Evolutionary conservation across 1,140 invertebrate genomes (phyloP).

Genomic region (Cydia amplana): DNA sequence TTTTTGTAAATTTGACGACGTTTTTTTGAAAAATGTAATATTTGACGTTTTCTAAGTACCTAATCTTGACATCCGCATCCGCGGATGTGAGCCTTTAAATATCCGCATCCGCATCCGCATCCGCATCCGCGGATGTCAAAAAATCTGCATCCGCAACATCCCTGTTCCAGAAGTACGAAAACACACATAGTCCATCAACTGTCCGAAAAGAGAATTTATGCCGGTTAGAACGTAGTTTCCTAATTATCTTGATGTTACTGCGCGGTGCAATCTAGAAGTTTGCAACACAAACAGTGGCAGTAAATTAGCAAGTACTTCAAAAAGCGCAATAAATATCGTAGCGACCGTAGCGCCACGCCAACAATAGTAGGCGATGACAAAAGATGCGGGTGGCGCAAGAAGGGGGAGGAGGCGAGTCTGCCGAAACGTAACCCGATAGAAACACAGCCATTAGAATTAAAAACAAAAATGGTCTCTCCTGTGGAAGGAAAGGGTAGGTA

Average conservation of each 20-base stretch:
- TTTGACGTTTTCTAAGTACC: too few relatives aligned
- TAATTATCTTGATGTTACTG: slow-evolving; percentile 25
- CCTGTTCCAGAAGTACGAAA: background rate
- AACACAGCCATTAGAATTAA: background rate
- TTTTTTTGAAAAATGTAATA: too few relatives aligned
- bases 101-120: too few relatives aligned
- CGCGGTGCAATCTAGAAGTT: slow-evolving; percentile 20
- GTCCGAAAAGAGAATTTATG: background rate
- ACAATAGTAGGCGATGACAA: slow-evolving; percentile 28
- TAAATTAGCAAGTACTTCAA: slow-evolving; percentile 33
- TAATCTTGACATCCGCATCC: too few relatives aligned
- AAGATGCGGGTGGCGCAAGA: background rate
- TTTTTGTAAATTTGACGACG: too few relatives aligned
- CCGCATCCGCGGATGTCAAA: too few relatives aligned
- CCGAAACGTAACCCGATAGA: background rate
- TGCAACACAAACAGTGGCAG: slow-evolving; percentile 28
- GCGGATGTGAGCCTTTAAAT: too few relatives aligned
- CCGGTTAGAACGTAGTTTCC: slow-evolving; percentile 21
- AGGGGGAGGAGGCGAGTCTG: background rate
- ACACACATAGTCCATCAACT: slow-evolving; percentile 3
- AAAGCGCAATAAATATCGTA: slow-evolving; percentile 33
- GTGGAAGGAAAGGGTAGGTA: too few relatives aligned
- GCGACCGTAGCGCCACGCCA: background rate
- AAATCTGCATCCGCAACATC: too few relatives aligned
- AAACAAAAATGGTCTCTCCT: too few relatives aligned